Base-by-base conservation (phyloP, 1,140 invertebrate genomes). In the Drosophila erecta region DNA sequence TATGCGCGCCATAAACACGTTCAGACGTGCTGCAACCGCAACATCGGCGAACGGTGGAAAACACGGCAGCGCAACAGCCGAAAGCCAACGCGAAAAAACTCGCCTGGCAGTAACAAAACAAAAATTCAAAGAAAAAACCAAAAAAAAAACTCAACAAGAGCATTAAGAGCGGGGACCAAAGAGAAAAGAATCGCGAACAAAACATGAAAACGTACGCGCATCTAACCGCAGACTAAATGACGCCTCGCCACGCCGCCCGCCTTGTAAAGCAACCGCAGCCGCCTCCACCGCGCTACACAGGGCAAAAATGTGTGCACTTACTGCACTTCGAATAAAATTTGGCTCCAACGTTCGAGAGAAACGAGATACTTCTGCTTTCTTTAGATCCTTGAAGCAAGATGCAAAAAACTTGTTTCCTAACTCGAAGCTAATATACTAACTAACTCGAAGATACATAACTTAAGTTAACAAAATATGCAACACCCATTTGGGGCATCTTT, bases 1-100 rank as follows among this genome's bases (percentile, higher is more conserved):
- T 89, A 89, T 89, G 84, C 84, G 84, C 84, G 72, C 85, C 84
- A 89, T 89, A 89, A 89, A 89, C 84, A 89, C 84, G 81, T 89
- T 89, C 84, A 81, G 84, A 86, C 83, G 84, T 86, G 83, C 83
- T 87, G 84, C 83, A 86, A 87, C 84, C 83, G 83, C 83, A 87
- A 83, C 83, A 87, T 71, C 75, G 44, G 61, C 62, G 59, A 60
- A 33, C 44, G 35, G 44, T 47, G 43, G 47, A 64, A 78, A 66
- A 81, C 78, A 81, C 73, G 67, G 73, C 72, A 69, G 79, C 73
- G 75, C 70, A 59, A 83, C 72, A 77, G 71, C 66, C 78, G 57
- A 70, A 80, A 80, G 60, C 76, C 60, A 69, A 58, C 58, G 69
- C 46, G 53, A 44, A 70, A 44, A 72, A 67, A 66, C 22, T 27